These are phyloP conservation scores for Haliclystus octoradiatus DNA, from an alignment of 30 jellyfish, hydroid and myxozoan genomes.

Conservation along the genomic window DNA sequence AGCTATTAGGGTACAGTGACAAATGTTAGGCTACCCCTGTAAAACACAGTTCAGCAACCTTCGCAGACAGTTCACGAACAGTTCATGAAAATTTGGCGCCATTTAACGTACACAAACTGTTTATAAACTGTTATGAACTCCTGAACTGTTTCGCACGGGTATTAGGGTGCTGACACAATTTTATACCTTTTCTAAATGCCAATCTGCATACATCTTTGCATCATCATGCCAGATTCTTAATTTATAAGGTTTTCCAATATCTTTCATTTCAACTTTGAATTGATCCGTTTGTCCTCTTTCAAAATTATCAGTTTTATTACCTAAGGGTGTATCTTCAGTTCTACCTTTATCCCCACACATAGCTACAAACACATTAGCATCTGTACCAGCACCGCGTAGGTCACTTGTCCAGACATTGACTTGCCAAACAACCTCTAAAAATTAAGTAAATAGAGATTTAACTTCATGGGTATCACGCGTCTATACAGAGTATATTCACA, in stretches of 20 bases:
- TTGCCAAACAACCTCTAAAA: constrained; percentile 86
- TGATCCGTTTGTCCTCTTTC: constrained; percentile 82
- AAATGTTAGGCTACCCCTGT: too few species aligned
- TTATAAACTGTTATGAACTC: too few species aligned
- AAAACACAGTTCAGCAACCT: too few species aligned
- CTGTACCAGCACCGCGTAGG: constrained; percentile 93
- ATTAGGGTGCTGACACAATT: too few species aligned
- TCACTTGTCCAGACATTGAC: constrained; percentile 75
- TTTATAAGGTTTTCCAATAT: constrained; percentile 85
- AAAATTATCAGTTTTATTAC: constrained; percentile 75
- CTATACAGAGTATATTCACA: too few species aligned
- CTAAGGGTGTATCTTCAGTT: constrained; percentile 47
- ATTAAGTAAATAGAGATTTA: too few species aligned
- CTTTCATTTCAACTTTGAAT: constrained; percentile 75
- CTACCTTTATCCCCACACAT: constrained; percentile 88
- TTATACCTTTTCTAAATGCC: constrained; percentile 93
- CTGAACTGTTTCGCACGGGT: too few species aligned
- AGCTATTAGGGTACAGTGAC: too few species aligned
- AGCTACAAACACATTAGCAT: constrained; percentile 65
- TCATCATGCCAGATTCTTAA: constrained; percentile 88
- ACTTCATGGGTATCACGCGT: too few species aligned
- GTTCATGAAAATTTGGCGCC: too few species aligned
- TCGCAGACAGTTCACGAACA: too few species aligned
- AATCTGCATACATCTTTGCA: constrained; percentile 75
- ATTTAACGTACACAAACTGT: too few species aligned